phyloP scores from a whole-genome alignment of 2,888 invertebrate species.

The Ferrisia virgata region DNA sequence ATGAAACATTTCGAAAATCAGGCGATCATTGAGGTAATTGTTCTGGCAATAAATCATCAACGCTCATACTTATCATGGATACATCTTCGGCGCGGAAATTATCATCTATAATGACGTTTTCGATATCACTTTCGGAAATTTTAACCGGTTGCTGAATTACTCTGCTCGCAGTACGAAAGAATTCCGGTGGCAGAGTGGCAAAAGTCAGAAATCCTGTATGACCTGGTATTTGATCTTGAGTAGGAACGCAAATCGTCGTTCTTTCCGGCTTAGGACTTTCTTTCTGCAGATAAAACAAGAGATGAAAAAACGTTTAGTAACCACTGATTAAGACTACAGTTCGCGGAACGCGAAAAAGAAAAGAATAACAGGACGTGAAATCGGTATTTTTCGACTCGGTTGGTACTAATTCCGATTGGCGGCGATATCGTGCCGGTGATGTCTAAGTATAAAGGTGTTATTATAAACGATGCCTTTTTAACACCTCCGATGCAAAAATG shows the following conservation, averaged over 20 bases:
- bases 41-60: background rate
- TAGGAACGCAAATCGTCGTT: background rate
- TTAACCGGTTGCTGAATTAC: background rate
- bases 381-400: background rate
- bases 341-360: background rate
- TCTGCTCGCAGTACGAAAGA: constrained; percentile 50
- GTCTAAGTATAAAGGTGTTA: constrained; percentile 19
- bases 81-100: background rate
- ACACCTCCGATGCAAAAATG: constrained; percentile 40
- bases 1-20: too few relatives aligned
- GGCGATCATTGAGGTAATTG: too few relatives aligned
- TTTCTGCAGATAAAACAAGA: background rate
- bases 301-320: background rate
- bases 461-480: constrained; percentile 29
- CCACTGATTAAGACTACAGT: background rate
- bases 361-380: background rate
- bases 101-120: background rate
- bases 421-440: background rate
- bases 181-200: constrained; percentile 75
- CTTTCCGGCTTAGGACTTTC: background rate
- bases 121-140: background rate
- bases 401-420: background rate
- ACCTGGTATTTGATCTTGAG: constrained; percentile 63
- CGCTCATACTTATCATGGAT: background rate
- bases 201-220: constrained; percentile 97